Conservation (phyloP, 2,888 invertebrate species). For the Lobophora halterata region DNA sequence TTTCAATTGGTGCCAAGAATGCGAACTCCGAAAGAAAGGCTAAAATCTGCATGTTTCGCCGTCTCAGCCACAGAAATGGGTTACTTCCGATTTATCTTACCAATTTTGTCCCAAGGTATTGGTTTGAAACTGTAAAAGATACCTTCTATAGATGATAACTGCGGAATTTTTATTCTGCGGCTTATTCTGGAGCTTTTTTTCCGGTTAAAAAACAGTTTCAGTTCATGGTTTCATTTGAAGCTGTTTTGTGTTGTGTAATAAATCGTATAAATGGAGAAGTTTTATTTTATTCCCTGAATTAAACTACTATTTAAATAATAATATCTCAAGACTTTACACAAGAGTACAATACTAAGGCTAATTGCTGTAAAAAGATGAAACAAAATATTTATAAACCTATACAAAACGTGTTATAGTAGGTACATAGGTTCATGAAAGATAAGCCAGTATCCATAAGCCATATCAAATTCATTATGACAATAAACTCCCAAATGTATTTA, state of each 20-base stretch:
- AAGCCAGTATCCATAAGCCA: conserved; percentile 68
- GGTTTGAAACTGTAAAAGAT: conserved; percentile 18
- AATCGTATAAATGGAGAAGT: no score
- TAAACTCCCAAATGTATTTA: conserved; percentile 79
- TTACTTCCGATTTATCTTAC: conserved; percentile 62
- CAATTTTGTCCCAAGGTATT: conserved; percentile 50
- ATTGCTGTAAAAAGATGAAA: no score
- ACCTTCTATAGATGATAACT: no score
- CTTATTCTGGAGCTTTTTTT: no score
- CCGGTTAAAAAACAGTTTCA: no score
- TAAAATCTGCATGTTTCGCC: conserved; percentile 58
- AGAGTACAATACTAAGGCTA: no score
- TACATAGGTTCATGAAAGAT: conserved; percentile 40
- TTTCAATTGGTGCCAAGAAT: conserved; percentile 66
- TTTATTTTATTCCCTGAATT: no score
- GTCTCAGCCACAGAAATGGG: conserved; percentile 36
- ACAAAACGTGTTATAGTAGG: conserved; percentile 20
- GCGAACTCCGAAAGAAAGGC: conserved; percentile 53
- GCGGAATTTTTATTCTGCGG: conserved; percentile 16
- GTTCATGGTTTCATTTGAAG: no score
- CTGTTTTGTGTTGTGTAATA: no score
- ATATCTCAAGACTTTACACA: no score
- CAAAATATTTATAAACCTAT: no score
- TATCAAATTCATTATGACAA: conserved; percentile 79
- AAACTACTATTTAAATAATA: no score